A percentile compares a stretch with the other conserved stretches of the same genome.
phyloP scores from a whole-genome alignment of 2,797 vertebrate genomes.

The Phalloptychus januarius region DNA sequence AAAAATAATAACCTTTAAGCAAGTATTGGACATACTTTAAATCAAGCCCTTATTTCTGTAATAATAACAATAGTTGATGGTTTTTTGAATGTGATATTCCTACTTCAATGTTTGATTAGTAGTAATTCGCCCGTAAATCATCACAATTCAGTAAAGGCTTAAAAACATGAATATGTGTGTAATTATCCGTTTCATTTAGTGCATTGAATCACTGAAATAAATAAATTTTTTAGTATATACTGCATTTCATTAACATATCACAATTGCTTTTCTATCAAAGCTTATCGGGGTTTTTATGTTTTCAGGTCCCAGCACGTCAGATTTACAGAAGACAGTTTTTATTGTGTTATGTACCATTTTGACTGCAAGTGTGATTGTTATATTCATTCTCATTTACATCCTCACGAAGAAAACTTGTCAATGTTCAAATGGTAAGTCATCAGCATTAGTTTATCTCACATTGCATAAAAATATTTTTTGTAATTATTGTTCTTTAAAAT shows the following conservation, averaged over 20 bases:
- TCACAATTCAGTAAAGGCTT: background rate
- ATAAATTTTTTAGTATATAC: background rate
- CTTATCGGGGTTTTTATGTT: background rate
- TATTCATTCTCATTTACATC: conserved; percentile 2
- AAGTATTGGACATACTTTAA: background rate
- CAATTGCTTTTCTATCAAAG: too few relatives aligned
- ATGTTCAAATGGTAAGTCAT: background rate
- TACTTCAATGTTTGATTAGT: background rate
- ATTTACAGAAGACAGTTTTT: background rate
- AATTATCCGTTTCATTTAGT: background rate
- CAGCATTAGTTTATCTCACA: too few relatives aligned
- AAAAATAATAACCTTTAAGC: background rate
- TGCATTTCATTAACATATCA: background rate
- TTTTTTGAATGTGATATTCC: background rate
- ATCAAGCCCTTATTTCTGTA: background rate
- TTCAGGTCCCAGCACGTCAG: accelerated
- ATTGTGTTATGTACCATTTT: background rate
- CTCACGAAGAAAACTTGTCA: background rate
- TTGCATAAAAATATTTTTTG: background rate
- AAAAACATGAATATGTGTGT: background rate
- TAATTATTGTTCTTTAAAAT: background rate
- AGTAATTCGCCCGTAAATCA: background rate
- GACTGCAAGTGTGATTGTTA: conserved; percentile 1
- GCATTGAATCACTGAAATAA: background rate
- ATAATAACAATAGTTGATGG: too few relatives aligned